These are phyloP conservation scores for Apteryx mantelli DNA, from an alignment of 2,113 vertebrate genomes.

Conservation along the genomic window DNA sequence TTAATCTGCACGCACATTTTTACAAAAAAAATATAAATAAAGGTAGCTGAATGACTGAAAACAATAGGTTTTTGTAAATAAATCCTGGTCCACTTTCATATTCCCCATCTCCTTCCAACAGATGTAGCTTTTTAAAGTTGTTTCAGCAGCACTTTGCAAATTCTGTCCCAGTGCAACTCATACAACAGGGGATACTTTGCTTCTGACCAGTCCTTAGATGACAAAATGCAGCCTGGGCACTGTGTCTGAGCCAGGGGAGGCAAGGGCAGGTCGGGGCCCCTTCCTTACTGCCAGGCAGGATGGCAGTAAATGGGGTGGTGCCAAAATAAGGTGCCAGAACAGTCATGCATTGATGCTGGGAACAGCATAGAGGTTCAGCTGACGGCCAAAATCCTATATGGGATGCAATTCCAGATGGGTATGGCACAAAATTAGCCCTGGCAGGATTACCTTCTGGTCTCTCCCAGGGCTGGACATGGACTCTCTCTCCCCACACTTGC, in stretches of 20 bases:
- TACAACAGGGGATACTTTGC: background rate
- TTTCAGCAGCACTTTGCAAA: background rate
- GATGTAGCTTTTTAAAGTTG: background rate
- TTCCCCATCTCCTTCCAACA: background rate
- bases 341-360: background rate
- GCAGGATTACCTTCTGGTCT: background rate
- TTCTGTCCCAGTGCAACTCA: background rate
- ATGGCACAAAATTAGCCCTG: background rate
- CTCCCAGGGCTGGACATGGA: background rate
- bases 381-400: background rate
- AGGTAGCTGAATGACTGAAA: background rate
- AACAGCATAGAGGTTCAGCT: background rate
- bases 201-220: background rate
- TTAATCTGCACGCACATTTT: slow-evolving; percentile 32
- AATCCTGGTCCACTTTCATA: background rate
- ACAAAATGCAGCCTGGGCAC: background rate
- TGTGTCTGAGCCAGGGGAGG: background rate
- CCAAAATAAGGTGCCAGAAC: background rate
- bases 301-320: background rate
- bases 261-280: background rate
- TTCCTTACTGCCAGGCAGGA: background rate
- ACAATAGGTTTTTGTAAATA: background rate
- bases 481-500: background rate
- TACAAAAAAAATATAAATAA: background rate
- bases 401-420: background rate